A percentile compares a stretch with the other conserved stretches of the same genome.
Conservation (phyloP, 2,888 invertebrate species). For the Caenorhabditis sp. region DNA sequence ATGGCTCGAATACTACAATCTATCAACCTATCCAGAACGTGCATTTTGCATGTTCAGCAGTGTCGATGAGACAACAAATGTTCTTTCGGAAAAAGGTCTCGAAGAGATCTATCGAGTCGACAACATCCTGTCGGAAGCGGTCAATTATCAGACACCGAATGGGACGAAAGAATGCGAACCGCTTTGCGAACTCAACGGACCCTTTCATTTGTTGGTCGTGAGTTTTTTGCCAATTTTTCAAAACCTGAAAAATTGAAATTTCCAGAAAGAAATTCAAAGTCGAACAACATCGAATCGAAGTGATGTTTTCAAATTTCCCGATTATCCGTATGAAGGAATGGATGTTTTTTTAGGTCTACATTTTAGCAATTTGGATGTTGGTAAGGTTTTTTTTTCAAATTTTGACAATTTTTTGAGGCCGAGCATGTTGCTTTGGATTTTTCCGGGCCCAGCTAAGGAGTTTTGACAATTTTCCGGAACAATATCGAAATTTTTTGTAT, state of each 20-base stretch:
- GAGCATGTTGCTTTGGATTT: too few relatives aligned
- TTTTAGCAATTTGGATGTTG: conserved; percentile 30
- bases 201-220: conserved; percentile 63
- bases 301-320: conserved; percentile 23
- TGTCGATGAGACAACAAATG: conserved; percentile 43
- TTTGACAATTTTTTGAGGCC: background rate
- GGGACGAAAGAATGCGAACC: conserved; percentile 59
- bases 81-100: conserved; percentile 47
- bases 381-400: background rate
- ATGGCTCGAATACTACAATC: conserved; percentile 61
- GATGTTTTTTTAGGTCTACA: conserved; percentile 49
- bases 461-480: too few relatives aligned
- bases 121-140: conserved; percentile 20
- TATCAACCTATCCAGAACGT: conserved; percentile 57
- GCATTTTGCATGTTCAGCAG: conserved; percentile 60
- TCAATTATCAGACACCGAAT: conserved; percentile 30
- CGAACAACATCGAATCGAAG: conserved; percentile 4
- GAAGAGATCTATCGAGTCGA: conserved; percentile 43
- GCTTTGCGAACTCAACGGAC: conserved; percentile 61
- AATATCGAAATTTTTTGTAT: too few relatives aligned
- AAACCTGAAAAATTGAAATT: conserved; percentile 6
- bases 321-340: conserved; percentile 20
- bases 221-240: background rate
- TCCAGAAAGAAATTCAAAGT: conserved; percentile 1
- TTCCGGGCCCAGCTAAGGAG: too few relatives aligned